Conservation (phyloP, 2,797 vertebrate genomes). For the Mionectes olivaceus region DNA sequence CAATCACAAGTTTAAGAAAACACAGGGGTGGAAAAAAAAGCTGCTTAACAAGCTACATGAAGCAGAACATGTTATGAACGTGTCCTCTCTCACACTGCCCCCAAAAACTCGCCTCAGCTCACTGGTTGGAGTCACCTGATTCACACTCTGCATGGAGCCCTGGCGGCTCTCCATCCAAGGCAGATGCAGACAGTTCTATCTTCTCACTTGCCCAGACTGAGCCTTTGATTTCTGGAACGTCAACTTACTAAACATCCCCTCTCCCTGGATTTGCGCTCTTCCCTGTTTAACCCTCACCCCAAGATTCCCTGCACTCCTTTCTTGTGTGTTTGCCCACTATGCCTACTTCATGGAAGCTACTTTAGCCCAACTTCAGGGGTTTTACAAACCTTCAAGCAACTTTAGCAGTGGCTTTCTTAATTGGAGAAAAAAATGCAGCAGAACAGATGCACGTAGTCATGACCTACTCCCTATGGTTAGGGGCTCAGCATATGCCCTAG, state of each 20-base stretch:
- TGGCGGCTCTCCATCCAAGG: neutral
- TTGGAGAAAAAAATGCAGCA: neutral
- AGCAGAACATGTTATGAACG: neutral
- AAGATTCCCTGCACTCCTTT: neutral
- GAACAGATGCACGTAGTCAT: neutral
- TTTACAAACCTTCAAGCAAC: neutral
- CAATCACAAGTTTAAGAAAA: slow-evolving; percentile 40
- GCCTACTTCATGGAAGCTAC: neutral
- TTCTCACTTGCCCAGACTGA: neutral
- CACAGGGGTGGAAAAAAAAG: neutral
- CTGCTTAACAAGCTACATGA: neutral
- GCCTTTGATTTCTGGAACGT: neutral
- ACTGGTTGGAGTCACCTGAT: neutral
- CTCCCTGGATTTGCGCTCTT: neutral
- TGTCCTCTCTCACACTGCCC: neutral
- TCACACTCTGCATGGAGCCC: neutral
- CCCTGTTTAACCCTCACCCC: neutral
- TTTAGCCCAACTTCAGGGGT: neutral
- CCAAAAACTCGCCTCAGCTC: neutral
- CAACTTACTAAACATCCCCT: neutral
- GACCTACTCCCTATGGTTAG: neutral
- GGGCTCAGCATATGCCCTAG: neutral
- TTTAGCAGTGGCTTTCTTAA: neutral
- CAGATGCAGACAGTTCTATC: neutral
- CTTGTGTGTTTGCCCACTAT: neutral